Conservation (phyloP, 2,888 invertebrate genomes). For the Temnothorax rugatulus region DNA sequence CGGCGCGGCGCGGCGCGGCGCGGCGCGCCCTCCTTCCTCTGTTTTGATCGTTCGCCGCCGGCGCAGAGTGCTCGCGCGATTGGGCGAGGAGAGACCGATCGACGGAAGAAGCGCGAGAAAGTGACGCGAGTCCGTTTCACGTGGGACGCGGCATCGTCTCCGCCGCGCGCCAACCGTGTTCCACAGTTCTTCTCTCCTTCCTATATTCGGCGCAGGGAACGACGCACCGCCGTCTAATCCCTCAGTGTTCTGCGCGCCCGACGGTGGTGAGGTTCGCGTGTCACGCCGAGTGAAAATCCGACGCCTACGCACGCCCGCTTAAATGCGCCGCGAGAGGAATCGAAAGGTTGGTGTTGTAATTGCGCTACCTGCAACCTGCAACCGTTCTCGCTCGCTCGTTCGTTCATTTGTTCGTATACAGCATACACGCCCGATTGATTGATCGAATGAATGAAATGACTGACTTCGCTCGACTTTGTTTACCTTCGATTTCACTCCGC, state of each 20-base stretch:
- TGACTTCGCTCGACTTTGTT: not conserved
- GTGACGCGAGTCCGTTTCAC: slow-evolving; percentile 22
- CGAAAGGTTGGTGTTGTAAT: slow-evolving; percentile 22
- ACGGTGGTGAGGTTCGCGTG: slow-evolving; percentile 14
- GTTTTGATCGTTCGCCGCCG: slow-evolving; percentile 53
- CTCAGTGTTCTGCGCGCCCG: not conserved
- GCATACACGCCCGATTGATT: not conserved
- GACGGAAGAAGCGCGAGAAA: slow-evolving; percentile 41
- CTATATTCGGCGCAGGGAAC: not conserved
- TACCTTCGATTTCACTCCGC: not conserved
- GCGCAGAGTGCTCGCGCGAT: slow-evolving; percentile 54
- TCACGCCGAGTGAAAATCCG: slow-evolving; percentile 9
- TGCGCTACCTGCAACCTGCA: too few species aligned
- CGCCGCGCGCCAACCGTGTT: not conserved
- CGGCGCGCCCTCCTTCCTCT: slow-evolving; percentile 51
- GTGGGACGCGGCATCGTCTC: not conserved
- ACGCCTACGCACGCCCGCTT: not conserved
- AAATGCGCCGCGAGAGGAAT: not conserved
- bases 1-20: slow-evolving; percentile 30
- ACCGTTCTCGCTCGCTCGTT: not conserved
- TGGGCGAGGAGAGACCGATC: slow-evolving; percentile 19
- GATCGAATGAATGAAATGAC: not conserved
- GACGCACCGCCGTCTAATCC: not conserved
- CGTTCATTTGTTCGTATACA: not conserved
- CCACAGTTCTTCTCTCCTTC: not conserved